Evolutionary conservation across 2,113 vertebrate genomes (phyloP).

Genomic region (Aspidoscelis tigris): DNA sequence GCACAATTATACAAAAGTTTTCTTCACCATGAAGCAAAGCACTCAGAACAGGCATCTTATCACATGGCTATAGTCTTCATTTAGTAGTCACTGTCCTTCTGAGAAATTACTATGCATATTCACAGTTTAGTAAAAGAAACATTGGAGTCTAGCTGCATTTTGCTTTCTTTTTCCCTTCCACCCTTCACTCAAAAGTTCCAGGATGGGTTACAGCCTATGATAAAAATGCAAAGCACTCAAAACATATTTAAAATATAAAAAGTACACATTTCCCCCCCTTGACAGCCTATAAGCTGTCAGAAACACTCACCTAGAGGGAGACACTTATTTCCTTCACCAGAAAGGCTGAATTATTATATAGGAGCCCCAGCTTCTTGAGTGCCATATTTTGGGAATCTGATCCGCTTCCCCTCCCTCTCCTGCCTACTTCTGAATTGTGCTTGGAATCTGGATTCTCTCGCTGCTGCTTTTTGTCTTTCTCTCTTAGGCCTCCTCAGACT

Average conservation of each 20-base stretch:
- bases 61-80: background rate
- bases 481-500: constrained; percentile 4
- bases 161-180: background rate
- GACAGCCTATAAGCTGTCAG: background rate
- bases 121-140: background rate
- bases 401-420: background rate
- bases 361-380: background rate
- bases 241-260: too few species aligned
- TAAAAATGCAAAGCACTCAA: too few species aligned
- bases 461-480: constrained; percentile 6
- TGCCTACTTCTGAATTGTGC: constrained; percentile 9
- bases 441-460: background rate
- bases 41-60: background rate
- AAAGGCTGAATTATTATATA: background rate
- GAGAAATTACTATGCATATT: background rate
- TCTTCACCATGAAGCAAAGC: background rate
- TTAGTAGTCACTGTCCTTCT: background rate
- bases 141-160: background rate
- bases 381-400: background rate
- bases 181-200: too few species aligned
- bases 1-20: background rate
- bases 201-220: too few species aligned
- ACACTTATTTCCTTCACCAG: background rate
- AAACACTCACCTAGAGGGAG: background rate
- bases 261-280: too few species aligned